phyloP scores from a whole-genome alignment of 2,113 vertebrate species.

The Leptobrachium leishanense region DNA sequence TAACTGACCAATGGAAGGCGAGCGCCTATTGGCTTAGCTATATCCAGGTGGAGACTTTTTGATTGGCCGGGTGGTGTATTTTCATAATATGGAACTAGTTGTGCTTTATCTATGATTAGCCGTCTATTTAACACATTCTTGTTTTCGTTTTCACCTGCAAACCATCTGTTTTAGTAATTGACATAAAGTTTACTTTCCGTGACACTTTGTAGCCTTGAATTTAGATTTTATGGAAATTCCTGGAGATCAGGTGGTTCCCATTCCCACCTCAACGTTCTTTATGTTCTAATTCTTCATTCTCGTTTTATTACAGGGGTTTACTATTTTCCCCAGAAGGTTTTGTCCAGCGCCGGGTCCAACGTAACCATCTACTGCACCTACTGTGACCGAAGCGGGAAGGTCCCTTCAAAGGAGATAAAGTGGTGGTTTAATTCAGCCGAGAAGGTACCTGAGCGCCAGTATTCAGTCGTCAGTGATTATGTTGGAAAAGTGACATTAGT shows the following conservation, averaged over 20 bases:
- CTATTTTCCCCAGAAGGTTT: constrained; percentile 81
- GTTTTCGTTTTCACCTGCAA: too few relatives aligned
- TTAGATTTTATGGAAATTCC: too few relatives aligned
- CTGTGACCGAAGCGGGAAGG: constrained; percentile 65
- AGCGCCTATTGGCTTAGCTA: too few relatives aligned
- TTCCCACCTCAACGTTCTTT: too few relatives aligned
- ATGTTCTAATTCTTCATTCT: background rate
- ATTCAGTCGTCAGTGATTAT: constrained; percentile 65
- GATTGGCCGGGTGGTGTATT: too few relatives aligned
- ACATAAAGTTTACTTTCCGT: background rate
- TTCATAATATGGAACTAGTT: too few relatives aligned
- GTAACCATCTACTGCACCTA: constrained; percentile 81
- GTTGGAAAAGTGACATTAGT: constrained; percentile 73
- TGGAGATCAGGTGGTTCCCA: too few relatives aligned
- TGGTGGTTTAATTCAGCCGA: constrained; percentile 81
- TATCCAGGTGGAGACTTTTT: too few relatives aligned
- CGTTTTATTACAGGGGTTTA: constrained; percentile 65
- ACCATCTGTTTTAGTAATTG: too few relatives aligned
- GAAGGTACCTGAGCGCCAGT: constrained; percentile 71
- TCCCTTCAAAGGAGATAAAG: constrained; percentile 66
- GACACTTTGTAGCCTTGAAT: background rate
- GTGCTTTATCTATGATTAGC: too few relatives aligned
- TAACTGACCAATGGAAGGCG: too few relatives aligned
- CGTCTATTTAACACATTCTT: too few relatives aligned
- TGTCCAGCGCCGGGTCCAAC: constrained; percentile 72